These are phyloP conservation scores for Drosophila tsacasi DNA, from an alignment of 1,140 invertebrate genomes.

Conservation along the genomic window DNA sequence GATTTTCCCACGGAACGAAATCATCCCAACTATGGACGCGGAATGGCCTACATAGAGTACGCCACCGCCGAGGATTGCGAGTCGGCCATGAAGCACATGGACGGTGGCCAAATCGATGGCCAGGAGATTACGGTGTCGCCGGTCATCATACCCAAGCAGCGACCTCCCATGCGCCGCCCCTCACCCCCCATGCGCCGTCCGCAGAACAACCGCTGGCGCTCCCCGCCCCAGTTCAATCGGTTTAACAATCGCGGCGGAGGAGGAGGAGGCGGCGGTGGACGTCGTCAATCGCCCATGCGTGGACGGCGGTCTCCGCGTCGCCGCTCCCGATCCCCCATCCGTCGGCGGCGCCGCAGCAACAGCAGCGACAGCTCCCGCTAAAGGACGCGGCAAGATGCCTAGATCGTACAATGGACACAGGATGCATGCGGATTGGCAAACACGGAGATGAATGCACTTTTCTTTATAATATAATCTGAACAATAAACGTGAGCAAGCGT, in stretches of 20 bases:
- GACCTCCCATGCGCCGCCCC: slow-evolving; percentile 88
- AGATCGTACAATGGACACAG: slow-evolving; percentile 34
- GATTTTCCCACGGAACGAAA: slow-evolving; percentile 95
- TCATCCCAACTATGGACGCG: slow-evolving; percentile 93
- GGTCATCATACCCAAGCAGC: slow-evolving; percentile 91
- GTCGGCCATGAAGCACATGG: slow-evolving; percentile 99
- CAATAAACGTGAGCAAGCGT: slow-evolving; percentile 48
- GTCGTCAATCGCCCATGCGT: slow-evolving; percentile 70
- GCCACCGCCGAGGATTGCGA: slow-evolving; percentile 97
- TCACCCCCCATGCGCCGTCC: slow-evolving; percentile 88
- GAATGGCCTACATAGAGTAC: slow-evolving; percentile 98
- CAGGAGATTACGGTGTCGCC: slow-evolving; percentile 97
- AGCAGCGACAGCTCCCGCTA: slow-evolving; percentile 84
- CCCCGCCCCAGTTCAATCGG: slow-evolving; percentile 86
- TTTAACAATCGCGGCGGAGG: slow-evolving; percentile 75
- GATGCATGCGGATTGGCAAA: slow-evolving; percentile 29
- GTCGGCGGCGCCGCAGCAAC: slow-evolving; percentile 78
- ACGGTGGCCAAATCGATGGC: slow-evolving; percentile 96
- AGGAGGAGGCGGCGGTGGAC: slow-evolving; percentile 50
- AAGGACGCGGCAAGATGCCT: slow-evolving; percentile 15
- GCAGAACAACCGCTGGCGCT: slow-evolving; percentile 88
- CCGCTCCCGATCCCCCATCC: slow-evolving; percentile 83
- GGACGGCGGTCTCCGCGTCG: slow-evolving; percentile 74
- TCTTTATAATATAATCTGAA: slow-evolving; percentile 60
- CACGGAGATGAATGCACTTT: slow-evolving; percentile 25